Evolutionary conservation across 2,888 invertebrate genomes (phyloP).

Genomic region (Hypomecis atomaria): DNA sequence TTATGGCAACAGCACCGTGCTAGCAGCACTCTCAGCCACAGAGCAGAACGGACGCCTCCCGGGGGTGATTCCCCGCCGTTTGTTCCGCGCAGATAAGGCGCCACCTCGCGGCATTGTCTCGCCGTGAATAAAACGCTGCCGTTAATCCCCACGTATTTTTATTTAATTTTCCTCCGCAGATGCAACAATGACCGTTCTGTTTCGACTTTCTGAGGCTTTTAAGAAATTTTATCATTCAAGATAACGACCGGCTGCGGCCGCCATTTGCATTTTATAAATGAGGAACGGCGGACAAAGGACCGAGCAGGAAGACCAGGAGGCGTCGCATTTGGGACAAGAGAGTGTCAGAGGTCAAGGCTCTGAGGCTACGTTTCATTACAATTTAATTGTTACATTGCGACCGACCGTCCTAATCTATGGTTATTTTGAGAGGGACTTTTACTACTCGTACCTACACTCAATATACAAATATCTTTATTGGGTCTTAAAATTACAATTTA

Average conservation of each 20-base stretch:
- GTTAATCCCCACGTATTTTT: slow-evolving; percentile 43
- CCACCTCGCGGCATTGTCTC: slow-evolving; percentile 46
- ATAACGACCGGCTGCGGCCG: slow-evolving; percentile 16
- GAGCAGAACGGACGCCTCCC: too few species aligned
- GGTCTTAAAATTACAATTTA: too few species aligned
- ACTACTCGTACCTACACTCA: too few species aligned
- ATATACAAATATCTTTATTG: too few species aligned
- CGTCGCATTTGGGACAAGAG: too few species aligned
- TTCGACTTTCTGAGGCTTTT: slow-evolving; percentile 29
- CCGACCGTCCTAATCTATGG: too few species aligned
- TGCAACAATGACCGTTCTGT: slow-evolving; percentile 22
- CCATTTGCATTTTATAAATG: slow-evolving; percentile 18
- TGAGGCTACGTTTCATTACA: too few species aligned
- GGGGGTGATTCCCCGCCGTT: slow-evolving; percentile 24
- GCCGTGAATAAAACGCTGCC: slow-evolving; percentile 48
- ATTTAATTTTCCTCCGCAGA: slow-evolving; percentile 42
- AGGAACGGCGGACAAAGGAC: slow-evolving; percentile 11
- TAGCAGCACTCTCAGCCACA: too few species aligned
- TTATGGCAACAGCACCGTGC: too few species aligned
- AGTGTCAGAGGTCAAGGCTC: too few species aligned
- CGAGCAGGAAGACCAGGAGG: background rate
- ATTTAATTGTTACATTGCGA: too few species aligned
- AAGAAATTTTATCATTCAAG: slow-evolving; percentile 31
- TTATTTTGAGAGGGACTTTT: too few species aligned
- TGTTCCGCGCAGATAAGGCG: slow-evolving; percentile 50